Conservation (phyloP, 2,797 vertebrate genomes). For the Thaleichthys pacificus region DNA sequence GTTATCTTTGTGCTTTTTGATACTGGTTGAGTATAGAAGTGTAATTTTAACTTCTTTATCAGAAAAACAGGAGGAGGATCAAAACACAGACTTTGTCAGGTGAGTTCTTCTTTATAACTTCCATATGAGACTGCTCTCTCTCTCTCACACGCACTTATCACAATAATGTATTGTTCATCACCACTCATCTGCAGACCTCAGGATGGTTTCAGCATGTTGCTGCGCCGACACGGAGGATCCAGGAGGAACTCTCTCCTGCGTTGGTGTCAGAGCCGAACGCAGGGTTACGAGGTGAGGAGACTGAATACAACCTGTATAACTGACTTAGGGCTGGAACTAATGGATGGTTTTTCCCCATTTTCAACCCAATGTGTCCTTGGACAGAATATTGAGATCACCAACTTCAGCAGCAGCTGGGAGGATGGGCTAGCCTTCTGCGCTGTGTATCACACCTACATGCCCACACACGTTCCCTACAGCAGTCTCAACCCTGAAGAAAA, state of each 20-base stretch:
- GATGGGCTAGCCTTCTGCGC: slow-evolving; percentile 81
- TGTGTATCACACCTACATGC: slow-evolving; percentile 77
- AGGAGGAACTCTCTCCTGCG: slow-evolving; percentile 77
- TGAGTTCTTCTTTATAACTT: slow-evolving; percentile 26
- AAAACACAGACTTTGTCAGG: slow-evolving; percentile 55
- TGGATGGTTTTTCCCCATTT: not conserved
- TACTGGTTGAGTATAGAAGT: not conserved
- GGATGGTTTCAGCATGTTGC: slow-evolving; percentile 72
- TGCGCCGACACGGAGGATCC: slow-evolving; percentile 76
- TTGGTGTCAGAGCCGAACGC: slow-evolving; percentile 77
- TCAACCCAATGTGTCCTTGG: slow-evolving; percentile 14
- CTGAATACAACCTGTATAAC: not conserved
- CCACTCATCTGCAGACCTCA: slow-evolving; percentile 57
- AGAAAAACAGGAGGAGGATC: slow-evolving; percentile 71
- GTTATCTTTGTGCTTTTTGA: not conserved
- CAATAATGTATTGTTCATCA: not conserved
- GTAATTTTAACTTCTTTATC: slow-evolving; percentile 12
- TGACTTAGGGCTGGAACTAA: not conserved
- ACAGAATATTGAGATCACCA: slow-evolving; percentile 81
- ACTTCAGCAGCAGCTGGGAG: slow-evolving; percentile 83
- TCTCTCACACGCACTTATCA: not conserved
- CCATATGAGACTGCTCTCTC: not conserved
- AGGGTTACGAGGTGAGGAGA: slow-evolving; percentile 71
- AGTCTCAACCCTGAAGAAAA: slow-evolving; percentile 68
- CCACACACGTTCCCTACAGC: slow-evolving; percentile 66